Evolutionary conservation across 2,888 invertebrate species (phyloP).

Genomic region (Steromphala cineraria): DNA sequence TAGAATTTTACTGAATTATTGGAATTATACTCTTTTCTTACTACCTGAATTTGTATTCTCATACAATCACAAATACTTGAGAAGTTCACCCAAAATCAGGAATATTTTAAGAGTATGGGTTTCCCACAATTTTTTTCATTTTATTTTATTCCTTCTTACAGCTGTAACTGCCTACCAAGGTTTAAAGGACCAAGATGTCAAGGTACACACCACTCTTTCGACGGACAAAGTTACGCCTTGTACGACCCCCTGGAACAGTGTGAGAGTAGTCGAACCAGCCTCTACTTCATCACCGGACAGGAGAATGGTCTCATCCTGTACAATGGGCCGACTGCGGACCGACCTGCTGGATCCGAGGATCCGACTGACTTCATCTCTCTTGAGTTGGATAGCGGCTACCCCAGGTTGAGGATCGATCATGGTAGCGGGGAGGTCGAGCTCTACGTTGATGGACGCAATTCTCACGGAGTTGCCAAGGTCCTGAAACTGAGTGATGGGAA

Average conservation of each 20-base stretch:
- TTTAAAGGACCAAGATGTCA: conserved; percentile 98
- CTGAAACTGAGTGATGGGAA: conserved; percentile 90
- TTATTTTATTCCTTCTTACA: too few relatives aligned
- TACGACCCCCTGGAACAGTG: conserved; percentile 91
- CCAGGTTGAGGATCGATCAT: conserved; percentile 92
- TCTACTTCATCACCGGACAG: conserved; percentile 93
- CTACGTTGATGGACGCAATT: conserved; percentile 79
- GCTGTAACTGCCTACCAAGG: conserved; percentile 92
- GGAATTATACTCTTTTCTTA: too few relatives aligned
- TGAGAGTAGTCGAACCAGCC: conserved; percentile 93
- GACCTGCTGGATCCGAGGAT: conserved; percentile 37
- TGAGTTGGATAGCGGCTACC: conserved; percentile 93
- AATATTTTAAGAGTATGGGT: too few relatives aligned
- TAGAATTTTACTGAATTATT: too few relatives aligned
- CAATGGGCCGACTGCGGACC: conserved; percentile 85
- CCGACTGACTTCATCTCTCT: conserved; percentile 90
- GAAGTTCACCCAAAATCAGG: too few relatives aligned
- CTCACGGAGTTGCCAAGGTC: conserved; percentile 49
- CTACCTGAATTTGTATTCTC: too few relatives aligned
- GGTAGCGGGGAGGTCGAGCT: conserved; percentile 90
- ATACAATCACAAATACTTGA: too few relatives aligned
- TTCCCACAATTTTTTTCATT: too few relatives aligned
- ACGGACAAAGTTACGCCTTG: conserved; percentile 98
- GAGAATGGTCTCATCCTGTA: conserved; percentile 94
- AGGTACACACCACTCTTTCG: conserved; percentile 91